Evolutionary conservation across 2,888 invertebrate genomes (phyloP), one percentile per base, ranked within the genome.

Genomic region (Volucella inflata): DNA sequence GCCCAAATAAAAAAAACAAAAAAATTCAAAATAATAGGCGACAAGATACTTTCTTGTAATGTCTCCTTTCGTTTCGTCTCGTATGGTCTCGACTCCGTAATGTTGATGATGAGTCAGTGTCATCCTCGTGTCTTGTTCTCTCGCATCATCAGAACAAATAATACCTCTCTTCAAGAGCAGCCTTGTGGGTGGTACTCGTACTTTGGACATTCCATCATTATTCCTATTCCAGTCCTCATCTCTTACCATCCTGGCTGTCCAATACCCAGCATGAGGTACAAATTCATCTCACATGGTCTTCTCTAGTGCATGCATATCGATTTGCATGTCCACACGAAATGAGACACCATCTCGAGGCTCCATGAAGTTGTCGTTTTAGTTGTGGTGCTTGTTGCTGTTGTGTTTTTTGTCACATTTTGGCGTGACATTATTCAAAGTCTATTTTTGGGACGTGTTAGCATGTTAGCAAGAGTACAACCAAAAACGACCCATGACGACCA

Each of bases 391-490:
- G 17, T 65, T 78, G 46, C 46, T 62, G 50, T 40, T 67, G 71
- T 60, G 17, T 50, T 50, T 70, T 59, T 70, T 80, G 84, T 84
- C 84, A 84, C 65, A 80, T 85, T 81, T 77, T 85, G 81, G 85
- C 81, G 81, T 81, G 85, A 85, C 85, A 85, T 85, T 85, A 85
- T 85, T 85, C 85, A 85, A 81, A 85, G 81, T 85, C 81, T 77
- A 55, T 76, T 85, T 85, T 81, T 85, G 76, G 81, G 81, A 85
- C 81, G 85, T 85, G 81, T 85, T 81, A 85, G 76, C 81, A 81
- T 81, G 85, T 81, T 68, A 60, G 67, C 71, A 81, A 21, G 1
- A 79, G 76, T 74, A 72, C 75, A 83, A 64, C 53, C 42, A 57
- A 38, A 72, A 48, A 65, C 48, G 65, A 59, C n/a, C n/a, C n/a